Evolutionary conservation across 2,888 invertebrate genomes (phyloP), one percentile per base, ranked within the genome.

Genomic region (Sipha maydis): DNA sequence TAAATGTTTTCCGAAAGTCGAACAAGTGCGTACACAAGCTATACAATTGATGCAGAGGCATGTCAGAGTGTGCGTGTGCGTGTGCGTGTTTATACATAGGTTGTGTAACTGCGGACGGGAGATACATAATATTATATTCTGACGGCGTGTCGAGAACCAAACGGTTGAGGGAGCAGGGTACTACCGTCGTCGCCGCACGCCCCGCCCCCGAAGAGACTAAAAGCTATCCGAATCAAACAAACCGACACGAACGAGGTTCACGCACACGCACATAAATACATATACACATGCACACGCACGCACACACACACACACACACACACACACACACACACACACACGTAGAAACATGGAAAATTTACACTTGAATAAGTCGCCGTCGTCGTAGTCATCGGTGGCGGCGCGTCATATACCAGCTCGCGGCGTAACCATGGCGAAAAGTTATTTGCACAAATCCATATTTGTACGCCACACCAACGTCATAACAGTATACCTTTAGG

Each of bases 391-490:
- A 56, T 34, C 61, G 21, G 14, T 48, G 48, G 48, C 19, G 11
- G n/a, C 21, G 25, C 48, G 48, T 48, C 77, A 1, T 25, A 4
- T n/a, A 25, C 48, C 9, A 25, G 48, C 25, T 56, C 21, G n/a
- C 28, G 61, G 73, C 85, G 85, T 86, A 86, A 86, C 85, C 85
- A 86, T 86, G 85, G 85, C 78, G 79, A 86, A 86, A 79, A 86
- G 71, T 86, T 86, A 79, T 86, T 86, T 28, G 85, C 85, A 86
- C 78, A 86, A 86, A 86, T 86, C 85, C 85, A 86, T 86, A 73
- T 79, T 86, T 86, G 79, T 79, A n/a, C 56, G 41, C 76, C 19
- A 3, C 76, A 9, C 38, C 38, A 34, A 48, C 73, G n/a, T 28
- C 14, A 48, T 48, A 48, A 14, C 48, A 14, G 48, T 48, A 14